Evolutionary conservation across 35 echinoderm and acorn worm species (phyloP).

Genomic region (Diadema setosum): DNA sequence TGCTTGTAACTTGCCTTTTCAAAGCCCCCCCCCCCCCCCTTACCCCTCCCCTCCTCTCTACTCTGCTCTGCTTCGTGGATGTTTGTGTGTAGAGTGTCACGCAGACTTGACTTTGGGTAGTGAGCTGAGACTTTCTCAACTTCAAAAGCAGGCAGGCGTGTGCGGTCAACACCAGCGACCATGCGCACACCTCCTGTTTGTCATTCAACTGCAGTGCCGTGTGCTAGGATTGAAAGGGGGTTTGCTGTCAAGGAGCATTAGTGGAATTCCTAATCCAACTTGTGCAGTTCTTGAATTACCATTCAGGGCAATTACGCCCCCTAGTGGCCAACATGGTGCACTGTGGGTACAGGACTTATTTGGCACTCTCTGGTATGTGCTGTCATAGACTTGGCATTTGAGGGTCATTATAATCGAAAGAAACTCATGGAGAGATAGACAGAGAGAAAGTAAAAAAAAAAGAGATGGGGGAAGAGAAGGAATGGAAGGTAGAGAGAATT

Average conservation of each 20-base stretch:
- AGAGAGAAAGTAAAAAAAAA: neutral
- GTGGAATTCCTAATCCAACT: neutral
- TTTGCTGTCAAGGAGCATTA: neutral
- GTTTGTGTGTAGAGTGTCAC: no score
- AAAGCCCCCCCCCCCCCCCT: neutral
- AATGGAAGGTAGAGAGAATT: neutral
- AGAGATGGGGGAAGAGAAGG: neutral
- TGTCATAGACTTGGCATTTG: neutral
- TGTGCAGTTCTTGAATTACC: constrained; percentile 26
- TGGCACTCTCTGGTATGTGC: neutral
- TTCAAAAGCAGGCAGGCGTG: no score
- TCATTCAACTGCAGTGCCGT: no score
- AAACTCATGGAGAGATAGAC: neutral
- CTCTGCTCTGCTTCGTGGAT: neutral
- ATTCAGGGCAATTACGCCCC: neutral
- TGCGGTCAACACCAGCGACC: no score
- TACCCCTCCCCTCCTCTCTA: neutral
- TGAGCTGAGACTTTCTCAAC: no score
- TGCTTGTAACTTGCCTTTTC: neutral
- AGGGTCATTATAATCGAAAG: neutral
- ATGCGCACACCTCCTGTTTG: no score
- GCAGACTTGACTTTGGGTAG: no score
- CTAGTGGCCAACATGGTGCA: neutral
- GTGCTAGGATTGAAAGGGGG: no score
- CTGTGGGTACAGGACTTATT: neutral